These are phyloP conservation scores for Rotaria socialis DNA, from an alignment of 2,888 invertebrate species.

Conservation along the genomic window DNA sequence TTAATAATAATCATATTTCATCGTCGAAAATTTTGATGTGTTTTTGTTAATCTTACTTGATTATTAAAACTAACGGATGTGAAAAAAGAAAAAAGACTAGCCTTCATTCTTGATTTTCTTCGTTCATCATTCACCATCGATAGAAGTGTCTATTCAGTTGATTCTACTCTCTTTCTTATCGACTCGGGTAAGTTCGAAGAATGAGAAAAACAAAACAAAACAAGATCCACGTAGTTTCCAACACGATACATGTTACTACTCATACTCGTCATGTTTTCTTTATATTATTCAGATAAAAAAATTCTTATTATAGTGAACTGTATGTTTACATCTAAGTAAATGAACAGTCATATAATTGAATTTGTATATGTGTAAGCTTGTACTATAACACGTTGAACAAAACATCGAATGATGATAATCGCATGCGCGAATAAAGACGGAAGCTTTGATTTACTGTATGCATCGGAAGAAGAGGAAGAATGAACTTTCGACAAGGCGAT, in stretches of 20 bases:
- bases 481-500: background rate
- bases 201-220: background rate
- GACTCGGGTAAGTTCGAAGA: background rate
- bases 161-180: background rate
- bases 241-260: background rate
- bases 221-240: background rate
- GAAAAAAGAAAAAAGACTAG: background rate
- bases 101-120: background rate
- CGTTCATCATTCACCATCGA: background rate
- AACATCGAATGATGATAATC: conserved; percentile 26
- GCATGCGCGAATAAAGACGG: background rate
- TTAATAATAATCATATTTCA: background rate
- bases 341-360: conserved; percentile 8
- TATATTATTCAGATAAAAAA: background rate
- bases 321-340: background rate
- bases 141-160: background rate
- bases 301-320: background rate
- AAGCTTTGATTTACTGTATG: conserved; percentile 18
- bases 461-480: background rate
- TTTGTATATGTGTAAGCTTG: background rate
- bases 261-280: background rate
- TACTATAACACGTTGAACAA: conserved; percentile 1
- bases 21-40: background rate
- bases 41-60: background rate
- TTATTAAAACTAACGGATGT: background rate